Conservation (phyloP, 2,888 invertebrate species). For the Nemotelus pantherinus region DNA sequence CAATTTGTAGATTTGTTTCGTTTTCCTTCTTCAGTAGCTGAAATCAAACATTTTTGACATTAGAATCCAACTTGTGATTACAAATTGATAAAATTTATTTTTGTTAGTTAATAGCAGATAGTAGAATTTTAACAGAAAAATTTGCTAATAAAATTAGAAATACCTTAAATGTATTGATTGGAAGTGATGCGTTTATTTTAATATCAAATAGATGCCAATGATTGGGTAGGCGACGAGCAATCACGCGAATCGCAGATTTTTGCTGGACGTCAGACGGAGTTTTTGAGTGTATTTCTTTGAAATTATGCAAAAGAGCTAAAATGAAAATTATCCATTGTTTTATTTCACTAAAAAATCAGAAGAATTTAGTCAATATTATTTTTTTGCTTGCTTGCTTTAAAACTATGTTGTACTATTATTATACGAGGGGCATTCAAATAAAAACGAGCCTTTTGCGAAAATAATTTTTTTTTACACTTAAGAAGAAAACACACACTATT, state of each 20-base stretch:
- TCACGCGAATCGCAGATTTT: constrained; percentile 43
- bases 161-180: constrained; percentile 47
- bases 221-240: constrained; percentile 46
- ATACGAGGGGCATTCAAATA: too few relatives aligned
- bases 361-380: neutral
- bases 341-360: too few relatives aligned
- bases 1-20: constrained; percentile 52
- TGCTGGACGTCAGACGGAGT: constrained; percentile 42
- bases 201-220: constrained; percentile 45
- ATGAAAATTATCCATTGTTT: neutral
- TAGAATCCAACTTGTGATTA: neutral
- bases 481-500: too few relatives aligned
- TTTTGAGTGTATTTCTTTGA: constrained; percentile 33
- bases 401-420: too few relatives aligned
- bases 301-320: constrained; percentile 22
- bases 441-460: too few relatives aligned
- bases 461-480: too few relatives aligned
- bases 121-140: neutral
- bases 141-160: too few relatives aligned
- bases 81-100: too few relatives aligned
- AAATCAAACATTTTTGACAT: neutral
- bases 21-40: constrained; percentile 2
- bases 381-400: neutral
- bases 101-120: neutral
- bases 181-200: constrained; percentile 42